Evolutionary conservation across 1,140 invertebrate species (phyloP).

Genomic region (Aleiodes sp.): DNA sequence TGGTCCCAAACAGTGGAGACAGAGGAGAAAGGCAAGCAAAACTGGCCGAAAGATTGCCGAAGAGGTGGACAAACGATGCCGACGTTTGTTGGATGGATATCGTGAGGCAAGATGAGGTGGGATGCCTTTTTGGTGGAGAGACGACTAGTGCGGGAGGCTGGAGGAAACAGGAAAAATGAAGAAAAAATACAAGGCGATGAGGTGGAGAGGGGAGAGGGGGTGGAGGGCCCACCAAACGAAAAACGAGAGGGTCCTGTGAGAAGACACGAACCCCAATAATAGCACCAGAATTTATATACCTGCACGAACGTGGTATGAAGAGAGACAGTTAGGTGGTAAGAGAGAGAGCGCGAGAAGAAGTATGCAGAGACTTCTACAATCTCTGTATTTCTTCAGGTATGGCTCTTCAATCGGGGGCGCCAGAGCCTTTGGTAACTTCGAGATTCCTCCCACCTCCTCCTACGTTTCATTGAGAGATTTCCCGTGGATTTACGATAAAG

Average conservation of each 20-base stretch:
- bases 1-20: no score
- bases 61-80: no score
- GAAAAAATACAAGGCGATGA: slow-evolving; percentile 38
- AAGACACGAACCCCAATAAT: slow-evolving; percentile 65
- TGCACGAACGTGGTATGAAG: slow-evolving; percentile 49
- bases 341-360: slow-evolving; percentile 1
- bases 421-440: background rate
- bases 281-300: slow-evolving; percentile 67
- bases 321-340: background rate
- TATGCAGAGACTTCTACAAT: background rate
- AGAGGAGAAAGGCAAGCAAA: no score
- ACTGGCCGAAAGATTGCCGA: no score
- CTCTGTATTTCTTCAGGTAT: slow-evolving; percentile 28
- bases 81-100: no score
- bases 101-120: no score
- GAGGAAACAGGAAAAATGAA: slow-evolving; percentile 36
- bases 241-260: slow-evolving; percentile 55
- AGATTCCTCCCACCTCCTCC: background rate
- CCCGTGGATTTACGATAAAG: no score
- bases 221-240: slow-evolving; percentile 42
- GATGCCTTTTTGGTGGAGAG: no score
- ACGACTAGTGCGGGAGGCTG: no score
- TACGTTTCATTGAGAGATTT: no score
- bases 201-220: slow-evolving; percentile 52
- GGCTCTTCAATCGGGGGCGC: slow-evolving; percentile 34